Evolutionary conservation across 2,797 vertebrate genomes (phyloP), one percentile per base, ranked within the genome.

Genomic region (Pelodytes ibericus): DNA sequence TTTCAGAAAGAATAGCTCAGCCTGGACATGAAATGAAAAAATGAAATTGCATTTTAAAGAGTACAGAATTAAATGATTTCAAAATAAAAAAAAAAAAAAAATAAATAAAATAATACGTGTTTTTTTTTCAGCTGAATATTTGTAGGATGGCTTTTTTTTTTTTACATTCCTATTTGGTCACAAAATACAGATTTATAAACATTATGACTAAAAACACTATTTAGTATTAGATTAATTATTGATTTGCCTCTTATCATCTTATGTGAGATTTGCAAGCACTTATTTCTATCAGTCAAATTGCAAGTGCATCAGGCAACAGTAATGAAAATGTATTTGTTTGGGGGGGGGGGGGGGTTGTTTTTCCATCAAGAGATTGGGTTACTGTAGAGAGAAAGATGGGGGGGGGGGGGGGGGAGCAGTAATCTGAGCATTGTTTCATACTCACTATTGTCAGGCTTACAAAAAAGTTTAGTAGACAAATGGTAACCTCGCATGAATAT

Each of bases 391-490:
- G 85, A 83, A 82, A 86, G 65, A 61, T 81, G 80, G 84, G 84
- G 83, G 33, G 81, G 83, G 81, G 87, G 88, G 89, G 89, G 90
- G 88, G 89, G 86, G 87, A 91, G 89, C 85, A 90, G 88, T 82
- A 84, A 1, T 27, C 86, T 86, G 86, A 91, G 89, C 89, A 90
- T 90, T 91, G 89, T 92, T 87, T 89, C 84, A 85, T 88, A 89
- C 89, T 90, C 90, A 87, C 89, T 87, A 90, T 92, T 91, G 88
- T 89, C 89, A 85, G 86, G 86, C 61, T 88, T 86, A 91, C 89
- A 91, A 90, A 92, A 90, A 90, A 91, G 89, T 92, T 73, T 91
- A 89, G 89, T 88, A 88, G 90, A 92, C 90, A 91, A 92, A 92
- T 81, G 89, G 89, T 87, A 88, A 91, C 91, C 87, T 82, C 88